Evolutionary conservation across 2,113 vertebrate species (phyloP).

Genomic region (Connochaetes taurinus): DNA sequence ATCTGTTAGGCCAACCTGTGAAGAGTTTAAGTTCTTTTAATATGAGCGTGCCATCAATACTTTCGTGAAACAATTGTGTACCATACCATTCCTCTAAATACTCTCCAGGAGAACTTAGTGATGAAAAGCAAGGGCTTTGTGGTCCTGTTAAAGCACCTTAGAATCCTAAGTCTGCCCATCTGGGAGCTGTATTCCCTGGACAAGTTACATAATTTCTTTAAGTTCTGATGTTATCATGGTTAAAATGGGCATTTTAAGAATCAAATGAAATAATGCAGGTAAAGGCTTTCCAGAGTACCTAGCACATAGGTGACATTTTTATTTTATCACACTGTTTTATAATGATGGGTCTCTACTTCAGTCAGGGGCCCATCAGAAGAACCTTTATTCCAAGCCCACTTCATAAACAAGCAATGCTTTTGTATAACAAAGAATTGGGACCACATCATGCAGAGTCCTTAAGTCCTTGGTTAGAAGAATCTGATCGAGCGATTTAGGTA

Average conservation of each 20-base stretch:
- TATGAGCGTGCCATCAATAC: neutral
- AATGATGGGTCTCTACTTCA: neutral
- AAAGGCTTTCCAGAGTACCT: neutral
- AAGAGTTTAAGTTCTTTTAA: neutral
- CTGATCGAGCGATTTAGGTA: neutral
- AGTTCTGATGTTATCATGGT: neutral
- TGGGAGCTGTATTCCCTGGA: neutral
- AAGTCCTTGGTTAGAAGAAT: neutral
- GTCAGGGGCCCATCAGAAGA: neutral
- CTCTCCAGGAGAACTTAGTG: neutral
- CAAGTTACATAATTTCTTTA: neutral
- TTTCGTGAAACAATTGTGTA: neutral
- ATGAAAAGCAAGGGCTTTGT: neutral
- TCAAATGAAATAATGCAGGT: neutral
- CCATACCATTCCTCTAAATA: neutral
- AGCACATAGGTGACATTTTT: neutral
- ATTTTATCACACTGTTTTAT: neutral
- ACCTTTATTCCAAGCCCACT: neutral
- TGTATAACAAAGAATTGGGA: neutral
- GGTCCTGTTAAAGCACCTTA: neutral
- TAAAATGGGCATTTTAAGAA: neutral
- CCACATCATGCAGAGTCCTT: neutral
- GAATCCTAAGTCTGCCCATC: neutral
- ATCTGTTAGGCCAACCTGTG: neutral
- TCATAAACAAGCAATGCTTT: neutral